A percentile compares a stretch with the other conserved stretches of the same genome.
phyloP scores from a whole-genome alignment of 2,797 vertebrate species.

The Coccyzus lansbergi region DNA sequence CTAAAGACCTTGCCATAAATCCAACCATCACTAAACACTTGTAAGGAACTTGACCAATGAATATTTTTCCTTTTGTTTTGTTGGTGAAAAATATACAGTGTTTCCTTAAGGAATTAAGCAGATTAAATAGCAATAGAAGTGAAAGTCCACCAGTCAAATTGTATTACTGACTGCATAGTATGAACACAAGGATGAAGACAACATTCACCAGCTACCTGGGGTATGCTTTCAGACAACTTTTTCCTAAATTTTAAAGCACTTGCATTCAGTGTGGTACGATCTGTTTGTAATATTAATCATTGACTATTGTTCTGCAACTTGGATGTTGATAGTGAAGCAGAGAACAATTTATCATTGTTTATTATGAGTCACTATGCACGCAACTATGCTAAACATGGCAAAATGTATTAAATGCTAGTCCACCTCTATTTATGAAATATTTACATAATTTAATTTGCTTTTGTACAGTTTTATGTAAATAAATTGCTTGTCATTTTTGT shows the following conservation, averaged over 20 bases:
- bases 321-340: constrained; percentile 99
- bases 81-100: constrained; percentile 15
- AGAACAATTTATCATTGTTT: constrained; percentile 98
- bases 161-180: neutral
- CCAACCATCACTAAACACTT: constrained; percentile 33
- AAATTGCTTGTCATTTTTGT: constrained; percentile 99
- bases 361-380: constrained; percentile 99
- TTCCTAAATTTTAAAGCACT: constrained; percentile 87
- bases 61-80: constrained; percentile 1
- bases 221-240: constrained; percentile 84
- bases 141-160: neutral
- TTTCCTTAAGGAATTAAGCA: constrained; percentile 36
- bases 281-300: constrained; percentile 97
- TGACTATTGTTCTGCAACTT: constrained; percentile 98
- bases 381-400: constrained; percentile 99
- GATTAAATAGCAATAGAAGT: constrained; percentile 29
- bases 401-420: constrained; percentile 99
- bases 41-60: neutral
- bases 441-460: constrained; percentile 99
- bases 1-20: constrained; percentile 44
- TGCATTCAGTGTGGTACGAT: constrained; percentile 91
- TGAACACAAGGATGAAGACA: constrained; percentile 47
- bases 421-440: constrained; percentile 99
- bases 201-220: constrained; percentile 76
- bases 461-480: constrained; percentile 99